Evolutionary conservation across 2,888 invertebrate genomes (phyloP).

Genomic region (Epistrophella euchroma): DNA sequence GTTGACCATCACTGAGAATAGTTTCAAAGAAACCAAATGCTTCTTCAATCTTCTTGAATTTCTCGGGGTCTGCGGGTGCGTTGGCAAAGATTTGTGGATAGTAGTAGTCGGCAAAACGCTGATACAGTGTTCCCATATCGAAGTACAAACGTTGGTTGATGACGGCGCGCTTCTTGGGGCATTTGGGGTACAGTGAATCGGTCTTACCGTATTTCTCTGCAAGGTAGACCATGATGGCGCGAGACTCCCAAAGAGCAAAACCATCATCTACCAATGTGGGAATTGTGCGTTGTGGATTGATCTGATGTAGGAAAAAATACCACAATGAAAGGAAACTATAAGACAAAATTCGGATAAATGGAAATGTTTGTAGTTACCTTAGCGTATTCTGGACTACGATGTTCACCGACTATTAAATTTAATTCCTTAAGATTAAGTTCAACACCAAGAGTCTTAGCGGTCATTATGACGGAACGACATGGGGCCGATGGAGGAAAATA

Average conservation of each 20-base stretch:
- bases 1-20: conserved; percentile 89
- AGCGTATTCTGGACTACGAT: conserved; percentile 88
- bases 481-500: conserved; percentile 87
- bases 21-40: conserved; percentile 88
- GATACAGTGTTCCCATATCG: conserved; percentile 90
- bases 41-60: conserved; percentile 88
- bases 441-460: conserved; percentile 88
- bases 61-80: conserved; percentile 87
- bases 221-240: conserved; percentile 92
- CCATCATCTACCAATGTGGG: conserved; percentile 94
- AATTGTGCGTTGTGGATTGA: conserved; percentile 93
- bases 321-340: background rate
- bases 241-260: conserved; percentile 92
- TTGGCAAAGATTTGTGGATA: conserved; percentile 87
- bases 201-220: conserved; percentile 92
- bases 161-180: conserved; percentile 89
- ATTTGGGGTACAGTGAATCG: conserved; percentile 90
- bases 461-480: conserved; percentile 87
- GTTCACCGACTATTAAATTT: conserved; percentile 87
- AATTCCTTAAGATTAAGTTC: conserved; percentile 87
- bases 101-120: conserved; percentile 89
- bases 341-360: background rate
- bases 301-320: conserved; percentile 82
- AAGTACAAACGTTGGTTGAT: conserved; percentile 93
- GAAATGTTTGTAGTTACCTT: conserved; percentile 84